These are phyloP conservation scores for Catostomus latipinnis DNA, from an alignment of 2,797 vertebrate genomes.

Conservation along the genomic window DNA sequence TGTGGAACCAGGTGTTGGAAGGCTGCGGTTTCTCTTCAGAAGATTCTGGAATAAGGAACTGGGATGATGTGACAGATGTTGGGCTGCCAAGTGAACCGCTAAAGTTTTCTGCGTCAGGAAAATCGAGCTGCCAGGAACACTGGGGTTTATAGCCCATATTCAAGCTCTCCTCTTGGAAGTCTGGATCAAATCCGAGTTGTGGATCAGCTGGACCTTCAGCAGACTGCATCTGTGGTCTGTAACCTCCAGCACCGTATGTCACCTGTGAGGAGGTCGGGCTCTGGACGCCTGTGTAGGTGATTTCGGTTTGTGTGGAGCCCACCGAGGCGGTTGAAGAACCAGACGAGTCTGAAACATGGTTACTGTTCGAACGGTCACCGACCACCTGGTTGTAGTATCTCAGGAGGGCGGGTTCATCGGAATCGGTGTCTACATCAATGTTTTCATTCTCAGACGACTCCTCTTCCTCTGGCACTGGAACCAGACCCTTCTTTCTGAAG, in stretches of 20 bases:
- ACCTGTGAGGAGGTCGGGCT: slow-evolving; percentile 78
- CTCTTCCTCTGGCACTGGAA: slow-evolving; percentile 75
- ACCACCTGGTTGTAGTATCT: slow-evolving; percentile 81
- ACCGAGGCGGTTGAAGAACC: slow-evolving; percentile 82
- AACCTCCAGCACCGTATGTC: slow-evolving; percentile 61
- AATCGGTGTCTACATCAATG: slow-evolving; percentile 64
- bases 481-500: slow-evolving; percentile 73
- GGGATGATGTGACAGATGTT: slow-evolving; percentile 90
- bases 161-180: slow-evolving; percentile 47
- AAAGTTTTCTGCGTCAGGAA: slow-evolving; percentile 71
- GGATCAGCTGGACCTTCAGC: not conserved
- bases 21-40: slow-evolving; percentile 79
- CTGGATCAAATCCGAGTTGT: slow-evolving; percentile 53
- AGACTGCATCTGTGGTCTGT: slow-evolving; percentile 76
- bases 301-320: slow-evolving; percentile 80
- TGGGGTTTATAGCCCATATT: slow-evolving; percentile 88
- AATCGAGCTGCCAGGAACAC: slow-evolving; percentile 84
- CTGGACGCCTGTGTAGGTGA: slow-evolving; percentile 93
- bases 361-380: slow-evolving; percentile 78
- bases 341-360: slow-evolving; percentile 67
- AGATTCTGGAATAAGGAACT: slow-evolving; percentile 89
- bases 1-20: slow-evolving; percentile 78
- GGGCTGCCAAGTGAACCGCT: slow-evolving; percentile 90
- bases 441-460: slow-evolving; percentile 68
- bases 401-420: slow-evolving; percentile 73